These are phyloP conservation scores for Cosmia pyralina DNA, from an alignment of 2,888 invertebrate genomes.

Conservation along the genomic window DNA sequence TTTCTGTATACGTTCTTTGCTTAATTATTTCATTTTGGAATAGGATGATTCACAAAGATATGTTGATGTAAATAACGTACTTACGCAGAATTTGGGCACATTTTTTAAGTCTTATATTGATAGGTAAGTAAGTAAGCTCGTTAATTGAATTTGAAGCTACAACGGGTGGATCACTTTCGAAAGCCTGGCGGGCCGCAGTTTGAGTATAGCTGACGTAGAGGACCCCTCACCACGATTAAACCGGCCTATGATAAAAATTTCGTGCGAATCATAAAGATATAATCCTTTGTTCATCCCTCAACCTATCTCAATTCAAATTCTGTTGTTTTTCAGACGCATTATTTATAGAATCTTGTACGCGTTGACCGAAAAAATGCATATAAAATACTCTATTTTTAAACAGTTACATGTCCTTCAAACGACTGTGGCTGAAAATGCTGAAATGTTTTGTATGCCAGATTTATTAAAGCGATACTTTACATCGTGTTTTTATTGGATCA, in stretches of 20 bases:
- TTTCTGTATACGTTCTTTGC: no score
- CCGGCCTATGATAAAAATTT: neutral
- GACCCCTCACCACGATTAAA: no score
- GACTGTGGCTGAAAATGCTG: constrained; percentile 12
- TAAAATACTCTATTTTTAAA: constrained; percentile 18
- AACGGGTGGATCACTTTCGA: no score
- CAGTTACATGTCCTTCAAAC: constrained; percentile 32
- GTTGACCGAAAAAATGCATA: constrained; percentile 29
- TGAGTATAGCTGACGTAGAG: no score
- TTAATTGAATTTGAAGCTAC: no score
- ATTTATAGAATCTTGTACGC: constrained; percentile 6
- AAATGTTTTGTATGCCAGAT: constrained; percentile 20
- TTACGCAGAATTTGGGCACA: no score
- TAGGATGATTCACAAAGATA: no score
- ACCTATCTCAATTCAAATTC: constrained; percentile 1
- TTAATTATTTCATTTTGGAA: no score
- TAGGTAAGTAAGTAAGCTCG: no score
- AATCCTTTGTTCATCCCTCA: constrained; percentile 14
- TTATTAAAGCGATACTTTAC: constrained; percentile 3
- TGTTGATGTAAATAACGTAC: no score
- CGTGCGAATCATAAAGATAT: neutral
- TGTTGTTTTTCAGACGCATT: constrained; percentile 9
- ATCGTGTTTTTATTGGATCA: constrained; percentile 1
- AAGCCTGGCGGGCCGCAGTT: no score
- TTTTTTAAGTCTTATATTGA: no score